Conservation (phyloP, 2,113 vertebrate genomes). For the Choloepus hoffmanni region DNA sequence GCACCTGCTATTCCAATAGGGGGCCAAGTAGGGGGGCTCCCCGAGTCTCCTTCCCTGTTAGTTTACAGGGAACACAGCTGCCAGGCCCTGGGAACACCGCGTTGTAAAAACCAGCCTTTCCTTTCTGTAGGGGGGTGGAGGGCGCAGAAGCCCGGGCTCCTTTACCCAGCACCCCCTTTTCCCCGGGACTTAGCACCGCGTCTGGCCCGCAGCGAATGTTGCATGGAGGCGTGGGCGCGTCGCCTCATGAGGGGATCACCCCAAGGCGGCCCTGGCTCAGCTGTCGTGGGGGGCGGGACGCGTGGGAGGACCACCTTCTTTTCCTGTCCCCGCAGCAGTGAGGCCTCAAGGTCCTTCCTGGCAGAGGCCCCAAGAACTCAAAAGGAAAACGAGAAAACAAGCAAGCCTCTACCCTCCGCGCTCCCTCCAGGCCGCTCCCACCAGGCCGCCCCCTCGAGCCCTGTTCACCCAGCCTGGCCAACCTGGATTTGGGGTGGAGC, state of each 20-base stretch:
- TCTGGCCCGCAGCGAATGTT: neutral
- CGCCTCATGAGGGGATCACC: neutral
- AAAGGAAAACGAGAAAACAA: no score
- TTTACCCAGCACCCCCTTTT: neutral
- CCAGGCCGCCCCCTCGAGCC: neutral
- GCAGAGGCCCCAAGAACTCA: neutral
- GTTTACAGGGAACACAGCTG: neutral
- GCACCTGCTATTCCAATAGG: neutral
- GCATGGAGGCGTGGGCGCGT: fast-evolving
- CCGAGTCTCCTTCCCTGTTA: neutral
- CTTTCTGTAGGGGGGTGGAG: neutral
- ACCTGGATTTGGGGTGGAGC: neutral
- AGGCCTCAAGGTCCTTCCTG: neutral
- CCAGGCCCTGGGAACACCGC: neutral
- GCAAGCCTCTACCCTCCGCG: no score
- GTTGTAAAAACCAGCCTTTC: neutral
- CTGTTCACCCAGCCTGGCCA: fast-evolving
- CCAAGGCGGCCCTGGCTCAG: neutral
- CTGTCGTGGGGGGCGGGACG: neutral
- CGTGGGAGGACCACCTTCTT: neutral
- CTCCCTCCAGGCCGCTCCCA: neutral
- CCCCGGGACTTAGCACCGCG: neutral
- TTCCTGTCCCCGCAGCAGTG: neutral
- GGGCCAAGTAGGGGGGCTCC: neutral
- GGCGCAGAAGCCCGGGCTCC: neutral